Conservation (phyloP, 2,888 invertebrate genomes). For the Lycocerus yunnanus region DNA sequence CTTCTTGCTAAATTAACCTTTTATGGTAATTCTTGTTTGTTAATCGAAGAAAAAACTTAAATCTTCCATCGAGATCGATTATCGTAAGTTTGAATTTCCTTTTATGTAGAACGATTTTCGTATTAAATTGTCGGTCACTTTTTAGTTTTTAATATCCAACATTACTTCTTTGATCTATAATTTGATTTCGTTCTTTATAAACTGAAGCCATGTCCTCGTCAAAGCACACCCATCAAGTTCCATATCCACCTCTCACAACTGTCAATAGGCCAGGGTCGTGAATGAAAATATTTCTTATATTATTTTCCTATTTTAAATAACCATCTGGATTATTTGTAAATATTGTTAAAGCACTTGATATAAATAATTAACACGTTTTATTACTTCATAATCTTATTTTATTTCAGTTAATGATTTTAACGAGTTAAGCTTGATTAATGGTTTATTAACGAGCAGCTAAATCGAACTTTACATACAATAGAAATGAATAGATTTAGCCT, state of each 20-base stretch:
- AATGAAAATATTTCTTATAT: slow-evolving; percentile 2
- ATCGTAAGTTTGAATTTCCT: not conserved
- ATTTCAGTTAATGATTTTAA: not conserved
- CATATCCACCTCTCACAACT: slow-evolving; percentile 27
- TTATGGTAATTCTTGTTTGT: not conserved
- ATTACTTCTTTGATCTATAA: not conserved
- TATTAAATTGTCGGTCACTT: not conserved
- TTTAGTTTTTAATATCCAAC: not conserved
- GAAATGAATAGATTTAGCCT: not conserved
- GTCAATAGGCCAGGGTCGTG: slow-evolving; percentile 29
- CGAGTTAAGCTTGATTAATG: not conserved
- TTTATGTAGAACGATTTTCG: not conserved
- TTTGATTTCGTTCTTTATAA: not conserved
- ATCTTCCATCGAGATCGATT: not conserved
- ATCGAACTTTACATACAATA: not conserved
- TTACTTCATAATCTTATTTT: not conserved
- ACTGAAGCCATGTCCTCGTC: slow-evolving; percentile 15
- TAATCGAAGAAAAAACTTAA: not conserved
- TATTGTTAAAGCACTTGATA: not conserved
- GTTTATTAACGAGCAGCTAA: not conserved
- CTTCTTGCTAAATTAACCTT: not conserved
- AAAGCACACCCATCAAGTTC: slow-evolving; percentile 23
- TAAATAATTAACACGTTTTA: not conserved
- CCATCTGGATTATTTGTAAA: not conserved
- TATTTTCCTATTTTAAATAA: not conserved